These are phyloP conservation scores for Coelinius sp. DNA, from an alignment of 2,888 invertebrate species.

Conservation along the genomic window DNA sequence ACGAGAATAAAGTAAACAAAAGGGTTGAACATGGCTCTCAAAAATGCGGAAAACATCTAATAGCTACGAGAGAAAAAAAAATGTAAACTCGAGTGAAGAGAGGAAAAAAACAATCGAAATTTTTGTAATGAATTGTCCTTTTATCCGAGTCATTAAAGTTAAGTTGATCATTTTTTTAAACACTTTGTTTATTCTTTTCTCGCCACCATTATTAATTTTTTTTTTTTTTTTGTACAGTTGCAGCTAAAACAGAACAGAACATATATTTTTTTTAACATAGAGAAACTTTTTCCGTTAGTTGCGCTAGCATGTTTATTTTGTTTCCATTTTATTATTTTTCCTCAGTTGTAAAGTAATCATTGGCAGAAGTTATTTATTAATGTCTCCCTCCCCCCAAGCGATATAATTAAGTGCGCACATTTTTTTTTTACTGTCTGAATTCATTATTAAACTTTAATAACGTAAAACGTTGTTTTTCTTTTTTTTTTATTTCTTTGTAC, in stretches of 20 bases:
- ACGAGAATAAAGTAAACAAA: slow-evolving; percentile 17
- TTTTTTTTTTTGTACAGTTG: slow-evolving; percentile 13
- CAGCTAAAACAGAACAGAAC: slow-evolving; percentile 17
- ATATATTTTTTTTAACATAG: slow-evolving; percentile 26
- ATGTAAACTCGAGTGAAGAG: slow-evolving; percentile 7
- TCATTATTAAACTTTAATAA: background rate
- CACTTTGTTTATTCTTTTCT: slow-evolving; percentile 24
- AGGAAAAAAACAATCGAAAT: slow-evolving; percentile 2
- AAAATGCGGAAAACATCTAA: slow-evolving; percentile 11
- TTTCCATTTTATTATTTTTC: slow-evolving; percentile 11
- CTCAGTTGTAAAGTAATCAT: slow-evolving; percentile 12
- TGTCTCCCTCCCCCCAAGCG: background rate
- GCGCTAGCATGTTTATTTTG: slow-evolving; percentile 9
- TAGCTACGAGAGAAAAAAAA: background rate
- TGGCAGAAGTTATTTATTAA: slow-evolving; percentile 25
- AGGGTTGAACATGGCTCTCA: slow-evolving; percentile 22
- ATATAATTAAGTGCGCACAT: slow-evolving; percentile 7
- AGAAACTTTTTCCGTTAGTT: background rate
- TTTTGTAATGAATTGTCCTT: slow-evolving; percentile 15
- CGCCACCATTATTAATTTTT: background rate
- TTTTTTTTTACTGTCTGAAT: slow-evolving; percentile 1
- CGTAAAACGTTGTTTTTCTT: slow-evolving; percentile 5
- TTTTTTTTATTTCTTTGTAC: slow-evolving; percentile 7
- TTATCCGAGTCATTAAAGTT: slow-evolving; percentile 40
- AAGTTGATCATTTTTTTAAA: slow-evolving; percentile 30